phyloP scores from a whole-genome alignment of 2,888 invertebrate species.

The Drosophila lacicola region DNA sequence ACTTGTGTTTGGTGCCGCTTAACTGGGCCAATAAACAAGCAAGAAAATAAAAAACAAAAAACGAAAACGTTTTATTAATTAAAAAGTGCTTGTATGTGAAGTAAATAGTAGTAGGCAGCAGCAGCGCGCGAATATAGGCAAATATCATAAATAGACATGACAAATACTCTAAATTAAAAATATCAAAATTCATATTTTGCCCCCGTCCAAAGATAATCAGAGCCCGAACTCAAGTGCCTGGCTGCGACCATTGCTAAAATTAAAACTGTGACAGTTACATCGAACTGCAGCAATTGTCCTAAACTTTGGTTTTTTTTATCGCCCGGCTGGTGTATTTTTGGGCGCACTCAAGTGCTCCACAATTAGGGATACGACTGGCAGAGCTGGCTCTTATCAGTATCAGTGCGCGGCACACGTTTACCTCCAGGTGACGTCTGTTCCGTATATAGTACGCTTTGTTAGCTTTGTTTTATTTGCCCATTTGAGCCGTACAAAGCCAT shows the following conservation, averaged over 20 bases:
- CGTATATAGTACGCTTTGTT: constrained; percentile 17
- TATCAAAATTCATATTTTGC: constrained; percentile 45
- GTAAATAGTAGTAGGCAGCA: constrained; percentile 36
- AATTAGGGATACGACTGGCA: constrained; percentile 48
- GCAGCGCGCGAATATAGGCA: constrained; percentile 27
- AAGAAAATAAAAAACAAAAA: neutral
- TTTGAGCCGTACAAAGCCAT: constrained; percentile 20
- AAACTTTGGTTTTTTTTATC: constrained; percentile 33
- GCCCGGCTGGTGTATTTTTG: constrained; percentile 15
- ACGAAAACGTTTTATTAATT: constrained; percentile 57
- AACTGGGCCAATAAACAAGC: constrained; percentile 46
- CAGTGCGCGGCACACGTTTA: constrained; percentile 35
- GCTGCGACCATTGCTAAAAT: constrained; percentile 37
- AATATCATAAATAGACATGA: constrained; percentile 66
- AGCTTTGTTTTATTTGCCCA: constrained; percentile 45
- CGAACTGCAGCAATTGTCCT: constrained; percentile 21
- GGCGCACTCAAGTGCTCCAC: constrained; percentile 27
- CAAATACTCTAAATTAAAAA: constrained; percentile 44
- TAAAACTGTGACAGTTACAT: constrained; percentile 55
- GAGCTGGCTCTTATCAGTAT: constrained; percentile 32
- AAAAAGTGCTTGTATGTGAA: constrained; percentile 39
- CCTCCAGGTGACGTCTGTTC: constrained; percentile 30
- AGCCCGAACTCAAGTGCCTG: constrained; percentile 22
- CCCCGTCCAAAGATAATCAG: constrained; percentile 36
- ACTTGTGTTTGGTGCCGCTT: constrained; percentile 70